Evolutionary conservation across 2,797 vertebrate species (phyloP).

Genomic region (Cephalopachus bancanus): DNA sequence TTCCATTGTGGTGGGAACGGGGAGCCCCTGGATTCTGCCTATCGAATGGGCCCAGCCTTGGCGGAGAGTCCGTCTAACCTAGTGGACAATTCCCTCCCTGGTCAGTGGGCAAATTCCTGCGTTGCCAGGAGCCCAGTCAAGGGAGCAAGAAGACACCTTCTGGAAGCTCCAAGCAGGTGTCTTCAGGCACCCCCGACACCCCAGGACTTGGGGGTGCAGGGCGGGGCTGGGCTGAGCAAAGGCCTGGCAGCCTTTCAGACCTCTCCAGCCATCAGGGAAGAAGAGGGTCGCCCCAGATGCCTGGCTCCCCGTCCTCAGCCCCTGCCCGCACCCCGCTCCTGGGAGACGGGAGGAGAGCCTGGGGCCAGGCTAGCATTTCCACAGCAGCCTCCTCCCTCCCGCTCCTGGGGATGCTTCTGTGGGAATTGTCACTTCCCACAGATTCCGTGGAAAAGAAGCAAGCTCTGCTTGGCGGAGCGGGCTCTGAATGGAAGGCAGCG

Average conservation of each 20-base stretch:
- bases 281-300: neutral
- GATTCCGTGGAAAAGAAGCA: neutral
- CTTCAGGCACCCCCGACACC: neutral
- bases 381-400: neutral
- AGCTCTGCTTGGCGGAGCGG: neutral
- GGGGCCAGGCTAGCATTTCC: neutral
- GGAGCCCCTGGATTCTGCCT: neutral
- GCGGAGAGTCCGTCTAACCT: neutral
- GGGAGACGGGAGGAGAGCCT: neutral
- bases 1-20: neutral
- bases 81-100: neutral
- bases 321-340: neutral
- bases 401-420: neutral
- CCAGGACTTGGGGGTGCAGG: neutral
- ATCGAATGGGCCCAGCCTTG: neutral
- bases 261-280: neutral
- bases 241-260: rapidly evolving
- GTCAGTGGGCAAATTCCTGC: neutral
- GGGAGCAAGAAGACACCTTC: too few species aligned
- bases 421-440: neutral
- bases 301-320: neutral
- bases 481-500: neutral
- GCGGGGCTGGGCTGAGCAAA: neutral
- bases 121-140: neutral
- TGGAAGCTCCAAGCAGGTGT: neutral